These are phyloP conservation scores for Andrena cerasifolii DNA, from an alignment of 1,140 invertebrate genomes.

Conservation along the genomic window DNA sequence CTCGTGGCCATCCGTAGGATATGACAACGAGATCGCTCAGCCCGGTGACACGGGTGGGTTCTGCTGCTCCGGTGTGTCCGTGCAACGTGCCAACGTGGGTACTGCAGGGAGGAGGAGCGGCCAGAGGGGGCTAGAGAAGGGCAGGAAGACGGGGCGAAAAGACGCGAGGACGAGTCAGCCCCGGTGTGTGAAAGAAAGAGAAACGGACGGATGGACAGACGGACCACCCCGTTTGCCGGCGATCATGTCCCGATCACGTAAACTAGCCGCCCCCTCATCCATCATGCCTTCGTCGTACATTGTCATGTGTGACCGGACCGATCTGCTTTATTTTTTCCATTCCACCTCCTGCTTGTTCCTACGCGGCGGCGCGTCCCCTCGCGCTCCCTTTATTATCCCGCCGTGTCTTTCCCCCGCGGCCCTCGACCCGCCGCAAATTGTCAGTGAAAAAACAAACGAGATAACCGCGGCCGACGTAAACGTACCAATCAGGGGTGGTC, in stretches of 20 bases:
- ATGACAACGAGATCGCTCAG: slow-evolving; percentile 80
- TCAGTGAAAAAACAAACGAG: slow-evolving; percentile 44
- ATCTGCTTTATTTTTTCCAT: slow-evolving; percentile 44
- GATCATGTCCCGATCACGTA: slow-evolving; percentile 81
- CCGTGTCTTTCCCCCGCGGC: background rate
- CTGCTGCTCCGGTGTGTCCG: slow-evolving; percentile 39
- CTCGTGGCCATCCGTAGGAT: slow-evolving; percentile 60
- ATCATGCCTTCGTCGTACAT: slow-evolving; percentile 77
- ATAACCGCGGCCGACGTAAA: slow-evolving; percentile 35
- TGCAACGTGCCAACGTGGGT: slow-evolving; percentile 36
- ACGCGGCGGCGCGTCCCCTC: slow-evolving; percentile 19
- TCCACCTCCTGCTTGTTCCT: slow-evolving; percentile 14
- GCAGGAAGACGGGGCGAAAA: slow-evolving; percentile 30
- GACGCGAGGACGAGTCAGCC: slow-evolving; percentile 23
- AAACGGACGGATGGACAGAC: slow-evolving; percentile 70
- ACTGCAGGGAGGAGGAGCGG: slow-evolving; percentile 22
- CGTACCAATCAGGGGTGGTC: slow-evolving; percentile 46
- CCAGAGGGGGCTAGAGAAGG: slow-evolving; percentile 13
- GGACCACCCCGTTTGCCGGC: slow-evolving; percentile 79
- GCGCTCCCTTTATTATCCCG: slow-evolving; percentile 18
- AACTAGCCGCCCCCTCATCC: slow-evolving; percentile 82
- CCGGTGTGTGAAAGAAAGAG: slow-evolving; percentile 55
- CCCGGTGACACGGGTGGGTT: slow-evolving; percentile 74
- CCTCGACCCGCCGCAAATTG: slow-evolving; percentile 50
- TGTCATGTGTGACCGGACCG: slow-evolving; percentile 68